phyloP scores from a whole-genome alignment of 2,888 invertebrate genomes.

The Tupiocoris notatus region DNA sequence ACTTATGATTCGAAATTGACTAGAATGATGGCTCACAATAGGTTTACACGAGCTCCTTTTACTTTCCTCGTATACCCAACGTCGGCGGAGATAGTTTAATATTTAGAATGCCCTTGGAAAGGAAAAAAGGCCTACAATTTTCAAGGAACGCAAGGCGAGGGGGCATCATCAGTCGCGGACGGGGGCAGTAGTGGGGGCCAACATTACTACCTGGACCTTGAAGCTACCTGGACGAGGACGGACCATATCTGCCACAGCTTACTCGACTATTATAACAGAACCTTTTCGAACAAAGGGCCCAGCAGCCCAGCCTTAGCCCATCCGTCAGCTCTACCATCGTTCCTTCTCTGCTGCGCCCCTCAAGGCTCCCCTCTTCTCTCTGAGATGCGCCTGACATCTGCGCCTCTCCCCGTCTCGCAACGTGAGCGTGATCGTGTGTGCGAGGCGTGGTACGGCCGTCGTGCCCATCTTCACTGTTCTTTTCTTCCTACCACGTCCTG shows the following conservation, averaged over 20 bases:
- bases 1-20: not conserved
- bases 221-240: not conserved
- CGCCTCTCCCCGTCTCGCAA: not conserved
- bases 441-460: not conserved
- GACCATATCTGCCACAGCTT: not conserved
- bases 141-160: not conserved
- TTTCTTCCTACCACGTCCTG: not conserved
- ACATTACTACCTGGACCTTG: not conserved
- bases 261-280: not conserved
- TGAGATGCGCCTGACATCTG: not conserved
- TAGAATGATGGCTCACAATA: not conserved
- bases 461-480: not conserved
- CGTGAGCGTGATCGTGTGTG: not conserved
- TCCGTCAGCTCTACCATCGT: not conserved
- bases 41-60: not conserved
- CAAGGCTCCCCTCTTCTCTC: not conserved
- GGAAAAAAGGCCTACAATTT: not conserved
- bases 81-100: not conserved
- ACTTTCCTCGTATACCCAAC: not conserved
- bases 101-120: not conserved
- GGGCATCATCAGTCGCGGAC: not conserved
- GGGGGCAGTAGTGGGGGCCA: not conserved
- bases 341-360: not conserved
- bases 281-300: constrained; percentile 30
- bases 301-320: not conserved